Evolutionary conservation across 2,797 vertebrate genomes (phyloP).

Genomic region (Hydrophis major): DNA sequence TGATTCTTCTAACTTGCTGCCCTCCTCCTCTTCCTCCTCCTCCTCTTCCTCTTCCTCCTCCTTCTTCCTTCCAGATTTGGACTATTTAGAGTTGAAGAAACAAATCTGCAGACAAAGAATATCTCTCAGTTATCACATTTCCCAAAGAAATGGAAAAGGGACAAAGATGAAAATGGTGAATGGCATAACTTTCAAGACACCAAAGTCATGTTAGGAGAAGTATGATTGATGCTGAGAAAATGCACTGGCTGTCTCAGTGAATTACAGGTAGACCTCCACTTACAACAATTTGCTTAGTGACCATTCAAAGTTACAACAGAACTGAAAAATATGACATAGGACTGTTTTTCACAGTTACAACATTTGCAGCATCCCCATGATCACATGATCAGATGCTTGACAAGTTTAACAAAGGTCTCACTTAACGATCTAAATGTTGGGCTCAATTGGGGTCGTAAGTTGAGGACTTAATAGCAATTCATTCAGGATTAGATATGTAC

Average conservation of each 20-base stretch:
- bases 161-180: background rate
- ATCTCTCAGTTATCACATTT: background rate
- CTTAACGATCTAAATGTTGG: too few species aligned
- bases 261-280: background rate
- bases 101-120: background rate
- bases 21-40: accelerated
- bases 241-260: background rate
- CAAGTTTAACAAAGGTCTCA: too few species aligned
- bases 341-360: too few species aligned
- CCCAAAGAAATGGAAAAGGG: background rate
- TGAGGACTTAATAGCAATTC: background rate
- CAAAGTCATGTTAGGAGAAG: background rate
- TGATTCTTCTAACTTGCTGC: background rate
- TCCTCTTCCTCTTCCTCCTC: accelerated
- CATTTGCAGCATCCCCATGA: too few species aligned
- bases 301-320: too few species aligned
- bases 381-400: too few species aligned
- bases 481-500: background rate
- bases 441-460: too few species aligned
- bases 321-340: too few species aligned
- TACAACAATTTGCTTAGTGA: too few species aligned
- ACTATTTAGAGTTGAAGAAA: background rate
- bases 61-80: background rate
- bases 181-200: background rate
- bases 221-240: background rate